Percentiles rank a stretch among this genome's conserved stretches.
These are phyloP conservation scores for Porites rus DNA, from an alignment of 92 coral and sea anemone genomes.

Conservation along the genomic window DNA sequence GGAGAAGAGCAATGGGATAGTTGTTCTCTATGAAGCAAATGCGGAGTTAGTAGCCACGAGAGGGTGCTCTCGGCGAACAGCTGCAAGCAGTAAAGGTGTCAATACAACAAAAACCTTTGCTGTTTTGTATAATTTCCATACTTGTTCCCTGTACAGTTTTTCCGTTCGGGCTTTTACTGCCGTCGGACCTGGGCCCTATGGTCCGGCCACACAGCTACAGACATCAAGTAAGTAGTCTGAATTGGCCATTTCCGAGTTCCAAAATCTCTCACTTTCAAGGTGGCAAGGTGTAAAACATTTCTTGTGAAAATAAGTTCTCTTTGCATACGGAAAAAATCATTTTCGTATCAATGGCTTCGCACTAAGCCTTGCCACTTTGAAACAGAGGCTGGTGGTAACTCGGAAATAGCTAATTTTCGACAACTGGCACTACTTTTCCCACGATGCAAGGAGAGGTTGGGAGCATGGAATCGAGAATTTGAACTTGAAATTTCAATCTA, in stretches of 20 bases:
- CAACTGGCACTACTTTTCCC: too few species aligned
- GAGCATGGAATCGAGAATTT: too few species aligned
- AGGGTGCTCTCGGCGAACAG: background rate
- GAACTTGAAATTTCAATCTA: too few species aligned
- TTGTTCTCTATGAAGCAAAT: constrained; percentile 13
- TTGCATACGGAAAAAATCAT: too few species aligned
- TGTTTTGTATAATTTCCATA: background rate
- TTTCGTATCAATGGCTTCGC: too few species aligned
- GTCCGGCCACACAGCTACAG: background rate
- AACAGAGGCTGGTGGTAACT: too few species aligned
- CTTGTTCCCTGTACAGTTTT: constrained; percentile 47
- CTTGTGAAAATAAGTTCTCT: too few species aligned
- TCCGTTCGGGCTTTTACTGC: constrained; percentile 47
- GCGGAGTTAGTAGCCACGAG: background rate
- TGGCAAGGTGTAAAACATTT: background rate
- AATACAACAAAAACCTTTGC: constrained; percentile 25
- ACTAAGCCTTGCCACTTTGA: too few species aligned
- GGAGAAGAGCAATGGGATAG: constrained; percentile 18
- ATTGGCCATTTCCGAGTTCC: too few species aligned
- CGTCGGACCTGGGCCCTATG: constrained; percentile 61
- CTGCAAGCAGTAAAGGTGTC: background rate
- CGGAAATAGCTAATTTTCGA: too few species aligned
- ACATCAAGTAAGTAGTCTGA: constrained; percentile 40
- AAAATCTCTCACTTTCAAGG: too few species aligned
- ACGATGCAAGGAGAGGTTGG: too few species aligned